phyloP scores from a whole-genome alignment of 2,113 vertebrate species.

The Chloropsis hardwickii region DNA sequence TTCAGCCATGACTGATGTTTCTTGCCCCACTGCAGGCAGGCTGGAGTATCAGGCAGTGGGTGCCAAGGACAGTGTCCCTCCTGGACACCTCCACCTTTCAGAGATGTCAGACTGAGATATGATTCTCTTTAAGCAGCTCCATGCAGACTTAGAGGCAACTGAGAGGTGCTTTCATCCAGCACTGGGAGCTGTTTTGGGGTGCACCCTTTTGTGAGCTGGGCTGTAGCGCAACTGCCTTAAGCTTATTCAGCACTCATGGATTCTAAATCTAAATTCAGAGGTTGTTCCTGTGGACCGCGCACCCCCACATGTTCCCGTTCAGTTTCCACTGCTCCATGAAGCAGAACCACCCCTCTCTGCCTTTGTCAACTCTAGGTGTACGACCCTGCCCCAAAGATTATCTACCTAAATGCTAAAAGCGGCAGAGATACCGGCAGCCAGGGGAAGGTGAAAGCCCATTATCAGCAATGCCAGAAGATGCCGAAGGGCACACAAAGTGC shows the following conservation, averaged over 20 bases:
- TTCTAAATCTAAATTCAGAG: not conserved
- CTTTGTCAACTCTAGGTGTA: not conserved
- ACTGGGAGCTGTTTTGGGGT: not conserved
- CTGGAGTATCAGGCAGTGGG: not conserved
- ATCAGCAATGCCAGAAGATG: constrained; percentile 7
- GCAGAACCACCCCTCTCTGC: not conserved
- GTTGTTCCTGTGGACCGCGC: too few relatives aligned
- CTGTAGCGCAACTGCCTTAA: not conserved
- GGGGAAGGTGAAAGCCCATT: not conserved
- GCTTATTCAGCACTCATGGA: not conserved
- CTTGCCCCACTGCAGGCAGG: not conserved
- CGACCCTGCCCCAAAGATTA: not conserved
- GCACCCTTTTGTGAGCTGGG: not conserved
- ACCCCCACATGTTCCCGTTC: too few relatives aligned
- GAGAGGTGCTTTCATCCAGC: not conserved
- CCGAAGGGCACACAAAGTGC: not conserved
- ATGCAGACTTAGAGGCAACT: not conserved
- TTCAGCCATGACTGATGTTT: not conserved
- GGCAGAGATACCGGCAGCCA: not conserved
- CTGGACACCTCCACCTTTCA: not conserved
- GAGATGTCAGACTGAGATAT: not conserved
- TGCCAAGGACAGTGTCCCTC: not conserved
- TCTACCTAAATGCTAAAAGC: not conserved
- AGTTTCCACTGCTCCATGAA: not conserved
- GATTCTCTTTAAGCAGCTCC: not conserved